phyloP scores from a whole-genome alignment of 2,113 vertebrate genomes.

The Cyprinodon brontotheroides region DNA sequence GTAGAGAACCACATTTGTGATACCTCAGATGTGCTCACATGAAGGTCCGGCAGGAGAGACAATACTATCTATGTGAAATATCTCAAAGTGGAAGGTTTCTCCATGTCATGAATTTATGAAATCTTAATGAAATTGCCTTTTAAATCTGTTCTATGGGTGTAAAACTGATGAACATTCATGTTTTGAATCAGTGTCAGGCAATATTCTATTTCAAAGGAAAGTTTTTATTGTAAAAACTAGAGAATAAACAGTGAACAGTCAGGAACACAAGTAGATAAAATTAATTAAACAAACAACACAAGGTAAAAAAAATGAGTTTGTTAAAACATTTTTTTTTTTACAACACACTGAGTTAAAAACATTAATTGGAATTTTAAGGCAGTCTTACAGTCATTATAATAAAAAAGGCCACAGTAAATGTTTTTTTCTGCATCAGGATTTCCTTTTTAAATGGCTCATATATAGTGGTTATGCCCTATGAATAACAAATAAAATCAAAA shows the following conservation, averaged over 20 bases:
- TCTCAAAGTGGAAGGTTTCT: too few species aligned
- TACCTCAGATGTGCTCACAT: too few species aligned
- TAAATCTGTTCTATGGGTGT: too few species aligned
- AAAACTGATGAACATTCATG: too few species aligned
- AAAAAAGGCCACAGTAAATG: constrained; percentile 35
- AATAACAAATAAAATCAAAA: background rate
- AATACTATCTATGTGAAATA: too few species aligned
- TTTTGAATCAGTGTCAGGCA: background rate
- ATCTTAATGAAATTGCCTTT: too few species aligned
- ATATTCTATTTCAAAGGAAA: background rate
- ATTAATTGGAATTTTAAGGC: background rate
- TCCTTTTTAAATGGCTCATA: constrained; percentile 33
- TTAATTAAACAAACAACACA: background rate
- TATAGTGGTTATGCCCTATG: background rate
- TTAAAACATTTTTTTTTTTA: constrained; percentile 5
- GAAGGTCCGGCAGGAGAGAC: too few species aligned
- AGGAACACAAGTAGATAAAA: background rate
- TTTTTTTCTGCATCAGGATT: background rate
- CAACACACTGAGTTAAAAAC: background rate
- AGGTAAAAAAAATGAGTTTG: background rate
- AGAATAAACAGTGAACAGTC: constrained; percentile 14
- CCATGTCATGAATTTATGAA: too few species aligned
- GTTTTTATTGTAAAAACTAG: constrained; percentile 33
- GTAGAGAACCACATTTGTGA: too few species aligned
- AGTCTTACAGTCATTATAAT: constrained; percentile 8